Percentiles rank a stretch among this genome's conserved stretches.
Evolutionary conservation across 1,140 invertebrate species (phyloP).

Genomic region (Drosophila ohnishii): DNA sequence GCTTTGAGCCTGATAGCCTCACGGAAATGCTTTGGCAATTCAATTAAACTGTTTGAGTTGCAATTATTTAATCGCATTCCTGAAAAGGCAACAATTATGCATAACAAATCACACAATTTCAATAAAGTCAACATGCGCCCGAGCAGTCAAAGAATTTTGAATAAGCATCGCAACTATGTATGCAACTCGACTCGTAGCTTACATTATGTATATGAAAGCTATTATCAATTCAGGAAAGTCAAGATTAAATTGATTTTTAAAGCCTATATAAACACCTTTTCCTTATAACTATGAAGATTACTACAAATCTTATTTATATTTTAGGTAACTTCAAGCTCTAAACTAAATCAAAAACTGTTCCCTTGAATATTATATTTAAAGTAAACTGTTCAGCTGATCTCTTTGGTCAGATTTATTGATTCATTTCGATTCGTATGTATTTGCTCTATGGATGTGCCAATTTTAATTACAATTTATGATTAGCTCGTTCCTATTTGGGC

Average conservation of each 20-base stretch:
- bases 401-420: slow-evolving; percentile 11
- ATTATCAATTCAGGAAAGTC: neutral
- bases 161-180: slow-evolving; percentile 1
- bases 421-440: slow-evolving; percentile 8
- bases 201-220: neutral
- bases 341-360: neutral
- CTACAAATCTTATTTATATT: too few species aligned
- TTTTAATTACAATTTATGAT: slow-evolving; percentile 33
- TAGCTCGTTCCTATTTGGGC: slow-evolving; percentile 6
- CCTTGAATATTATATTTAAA: neutral
- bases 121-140: slow-evolving; percentile 21
- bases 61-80: slow-evolving; percentile 55
- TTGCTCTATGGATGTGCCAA: slow-evolving; percentile 4
- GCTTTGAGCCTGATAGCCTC: slow-evolving; percentile 48
- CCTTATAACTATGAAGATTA: neutral
- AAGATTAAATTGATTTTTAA: neutral
- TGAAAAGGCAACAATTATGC: slow-evolving; percentile 38
- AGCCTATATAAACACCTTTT: too few species aligned
- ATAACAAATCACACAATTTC: slow-evolving; percentile 34
- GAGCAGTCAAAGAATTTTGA: slow-evolving; percentile 12
- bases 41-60: slow-evolving; percentile 53
- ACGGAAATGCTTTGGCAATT: slow-evolving; percentile 51
- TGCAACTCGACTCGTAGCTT: neutral
- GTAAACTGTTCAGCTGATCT: neutral
- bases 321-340: too few species aligned